A percentile compares a stretch with the other conserved stretches of the same genome.
Evolutionary conservation across 2,888 invertebrate species (phyloP).

Genomic region (Rotaria magnacalcarata): DNA sequence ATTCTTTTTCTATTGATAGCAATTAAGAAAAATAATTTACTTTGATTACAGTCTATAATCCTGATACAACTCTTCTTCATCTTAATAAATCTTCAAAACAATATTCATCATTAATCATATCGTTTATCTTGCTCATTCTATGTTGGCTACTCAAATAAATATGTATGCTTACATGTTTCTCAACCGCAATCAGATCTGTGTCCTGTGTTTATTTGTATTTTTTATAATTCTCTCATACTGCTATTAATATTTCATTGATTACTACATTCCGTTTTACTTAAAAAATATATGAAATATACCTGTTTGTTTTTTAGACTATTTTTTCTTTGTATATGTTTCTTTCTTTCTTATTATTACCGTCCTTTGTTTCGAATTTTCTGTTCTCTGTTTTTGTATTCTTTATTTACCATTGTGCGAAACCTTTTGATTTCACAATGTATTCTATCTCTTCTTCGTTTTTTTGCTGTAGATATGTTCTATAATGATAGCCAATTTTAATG

Average conservation of each 20-base stretch:
- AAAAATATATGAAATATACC: neutral
- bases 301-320: no score
- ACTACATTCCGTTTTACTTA: neutral
- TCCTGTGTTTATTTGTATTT: neutral
- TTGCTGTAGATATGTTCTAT: neutral
- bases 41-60: slow-evolving; percentile 42
- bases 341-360: no score
- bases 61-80: slow-evolving; percentile 45
- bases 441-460: neutral
- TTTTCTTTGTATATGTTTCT: no score
- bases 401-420: neutral
- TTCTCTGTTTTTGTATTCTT: neutral
- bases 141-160: neutral
- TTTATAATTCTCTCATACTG: neutral
- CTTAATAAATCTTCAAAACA: slow-evolving; percentile 8
- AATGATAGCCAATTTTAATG: neutral
- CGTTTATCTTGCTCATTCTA: neutral
- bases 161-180: neutral
- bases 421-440: neutral
- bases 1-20: no score
- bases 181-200: slow-evolving; percentile 14
- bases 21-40: no score
- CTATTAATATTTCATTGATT: neutral
- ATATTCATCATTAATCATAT: neutral
- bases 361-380: no score